Evolutionary conservation across 2,797 vertebrate genomes (phyloP), one percentile per base, ranked within the genome.

Genomic region (Champsocephalus esox): DNA sequence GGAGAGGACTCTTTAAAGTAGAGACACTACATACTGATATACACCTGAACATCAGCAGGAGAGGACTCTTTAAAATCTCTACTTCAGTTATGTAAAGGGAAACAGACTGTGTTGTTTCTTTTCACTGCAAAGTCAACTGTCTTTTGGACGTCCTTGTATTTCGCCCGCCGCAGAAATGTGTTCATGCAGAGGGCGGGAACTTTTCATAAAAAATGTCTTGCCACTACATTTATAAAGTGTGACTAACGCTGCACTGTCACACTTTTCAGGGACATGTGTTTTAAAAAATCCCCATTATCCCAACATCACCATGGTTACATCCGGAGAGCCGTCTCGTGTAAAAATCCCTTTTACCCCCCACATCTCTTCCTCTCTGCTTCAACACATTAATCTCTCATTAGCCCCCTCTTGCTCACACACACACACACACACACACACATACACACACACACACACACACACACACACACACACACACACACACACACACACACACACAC

Each of bases 341-440:
- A 66, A 67, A 74, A 77, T 13, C n/a, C 38, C 34, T 34, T 34
- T 34, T 32, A 63, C 28, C 66, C 17, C 24, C 48, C 50, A 43
- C 70, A 60, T 58, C 71, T 61, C 66, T 19, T 19, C 59, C 76
- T 84, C 68, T 77, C 79, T 66, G 77, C 84, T 81, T 75, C 55
- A 68, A 73, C 80, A 89, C 89, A 89, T 88, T 89, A 91, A 88
- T 90, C 87, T 87, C 86, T 89, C 83, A 90, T 91, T 87, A 91
- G 69, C 65, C 62, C 19, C 49, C 58, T 17, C 34, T 79, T 72
- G 17, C 57, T 54, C 61, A 24, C 24, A 24, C 24, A 3, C 14
- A 56, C 52, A 9, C 24, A 55, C 50, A 52, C 19, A 3, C 14
- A 51, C 0, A 21, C 46, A 49, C 16, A 49, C 14, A 56, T 24